Evolutionary conservation across 1,140 invertebrate species (phyloP), one percentile per base, ranked within the genome.

Genomic region (Parapsyche elsis): DNA sequence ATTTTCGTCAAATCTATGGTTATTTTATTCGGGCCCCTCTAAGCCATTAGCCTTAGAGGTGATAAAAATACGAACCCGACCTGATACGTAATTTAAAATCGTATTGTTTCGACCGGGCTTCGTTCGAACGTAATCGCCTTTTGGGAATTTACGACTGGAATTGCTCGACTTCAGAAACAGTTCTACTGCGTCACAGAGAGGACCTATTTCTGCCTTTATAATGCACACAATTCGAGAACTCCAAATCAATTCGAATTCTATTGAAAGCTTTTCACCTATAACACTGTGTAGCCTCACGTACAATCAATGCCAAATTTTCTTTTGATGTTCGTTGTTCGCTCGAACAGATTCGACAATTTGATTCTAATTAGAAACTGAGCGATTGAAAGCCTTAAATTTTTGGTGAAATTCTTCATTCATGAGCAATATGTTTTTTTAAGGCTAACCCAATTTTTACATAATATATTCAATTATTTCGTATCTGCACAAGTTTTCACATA

Each of bases 51-150:
- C 75, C 67, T 71, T 57, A 38, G 44, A 53, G 64, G 78, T 71
- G 78, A 79, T 79, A 79, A 57, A 77, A 71, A 79, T 73, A 45
- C 64, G 67, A 71, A 71, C 45, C 78, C 45, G 19, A 73, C 9
- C 64, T 19, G 64, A 71, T 71, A 26, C 64, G 78, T 71, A 71
- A 79, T 79, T 79, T 79, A 79, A 73, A 79, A 79, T 73, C 78
- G 23, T 44, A 71, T 79, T 79, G 78, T 79, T 79, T 64, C 78
- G 9, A 61, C 38, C 26, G 61, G 19, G 78, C 70, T 24, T 26
- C 67, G 64, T 53, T 53, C 53, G 46, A 79, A 79, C 67, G 78
- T 79, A 79, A 79, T 79, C 78, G 78, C 78, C 78, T 71, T 71
- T 70, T 12, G 38, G 45, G 70, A 79, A 79, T 79, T 79, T 79